These are phyloP conservation scores for Luffia ferchaultella DNA, from an alignment of 2,888 invertebrate species.

Conservation along the genomic window DNA sequence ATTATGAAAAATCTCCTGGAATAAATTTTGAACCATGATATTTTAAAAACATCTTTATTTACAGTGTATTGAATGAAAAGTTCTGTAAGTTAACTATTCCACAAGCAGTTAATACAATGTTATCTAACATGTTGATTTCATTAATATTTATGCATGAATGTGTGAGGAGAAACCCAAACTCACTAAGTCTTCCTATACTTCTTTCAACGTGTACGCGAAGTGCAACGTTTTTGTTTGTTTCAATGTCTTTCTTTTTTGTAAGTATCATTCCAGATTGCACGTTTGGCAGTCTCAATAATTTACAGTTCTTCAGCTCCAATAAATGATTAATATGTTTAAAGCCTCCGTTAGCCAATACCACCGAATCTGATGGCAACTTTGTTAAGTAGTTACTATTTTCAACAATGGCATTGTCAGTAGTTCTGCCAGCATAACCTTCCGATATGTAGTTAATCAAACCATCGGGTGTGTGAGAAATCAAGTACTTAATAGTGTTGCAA, in stretches of 20 bases:
- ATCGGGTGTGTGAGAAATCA: conserved; percentile 23
- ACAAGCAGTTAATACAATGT: too few species aligned
- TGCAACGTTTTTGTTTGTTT: conserved; percentile 10
- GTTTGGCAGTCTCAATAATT: conserved; percentile 11
- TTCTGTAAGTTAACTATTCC: too few species aligned
- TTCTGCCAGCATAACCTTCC: conserved; percentile 23
- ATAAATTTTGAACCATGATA: too few species aligned
- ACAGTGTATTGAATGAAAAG: too few species aligned
- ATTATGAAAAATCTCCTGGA: too few species aligned
- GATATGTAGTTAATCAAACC: conserved; percentile 28
- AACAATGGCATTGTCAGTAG: conserved; percentile 12
- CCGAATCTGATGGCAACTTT: background rate
- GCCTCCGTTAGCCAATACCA: conserved; percentile 14
- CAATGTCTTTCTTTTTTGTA: conserved; percentile 9
- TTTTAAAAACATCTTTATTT: too few species aligned
- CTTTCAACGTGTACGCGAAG: too few species aligned
- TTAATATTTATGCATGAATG: too few species aligned
- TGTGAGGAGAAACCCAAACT: too few species aligned
- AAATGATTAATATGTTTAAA: conserved; percentile 14
- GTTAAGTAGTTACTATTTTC: conserved; percentile 10
- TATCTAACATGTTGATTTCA: too few species aligned
- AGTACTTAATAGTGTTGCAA: conserved; percentile 24
- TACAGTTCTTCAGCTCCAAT: conserved; percentile 7
- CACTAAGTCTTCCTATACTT: too few species aligned
- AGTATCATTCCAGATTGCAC: conserved; percentile 6